Conservation (phyloP, 2,888 invertebrate species). For the Drosophila lacicola region DNA sequence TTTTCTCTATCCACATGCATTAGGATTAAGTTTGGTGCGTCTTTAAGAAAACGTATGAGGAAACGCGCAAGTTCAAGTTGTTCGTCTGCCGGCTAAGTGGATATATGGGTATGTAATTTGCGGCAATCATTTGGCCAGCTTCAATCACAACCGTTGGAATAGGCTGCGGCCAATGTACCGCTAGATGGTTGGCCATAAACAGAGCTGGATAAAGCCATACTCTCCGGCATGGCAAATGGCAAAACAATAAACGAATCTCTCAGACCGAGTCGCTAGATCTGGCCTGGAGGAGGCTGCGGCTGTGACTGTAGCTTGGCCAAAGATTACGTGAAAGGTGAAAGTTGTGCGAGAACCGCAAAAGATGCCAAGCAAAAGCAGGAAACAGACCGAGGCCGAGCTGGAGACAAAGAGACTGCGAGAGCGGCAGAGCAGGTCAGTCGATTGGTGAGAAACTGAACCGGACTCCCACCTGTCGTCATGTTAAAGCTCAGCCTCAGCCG, state of each 20-base stretch:
- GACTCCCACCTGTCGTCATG: conserved; percentile 52
- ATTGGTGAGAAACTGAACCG: conserved; percentile 56
- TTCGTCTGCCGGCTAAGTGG: conserved; percentile 6
- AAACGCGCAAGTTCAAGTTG: conserved; percentile 8
- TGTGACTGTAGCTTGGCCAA: conserved; percentile 44
- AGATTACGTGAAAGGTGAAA: conserved; percentile 85
- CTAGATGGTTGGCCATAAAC: conserved; percentile 71
- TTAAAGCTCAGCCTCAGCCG: conserved; percentile 9
- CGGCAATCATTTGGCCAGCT: conserved; percentile 44
- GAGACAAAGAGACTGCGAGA: background rate
- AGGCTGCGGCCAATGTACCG: conserved; percentile 70
- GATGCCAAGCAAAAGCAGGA: conserved; percentile 50
- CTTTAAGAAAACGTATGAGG: background rate
- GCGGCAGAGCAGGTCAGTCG: conserved; percentile 11
- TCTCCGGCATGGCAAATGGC: conserved; percentile 48
- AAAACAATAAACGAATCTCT: conserved; percentile 68
- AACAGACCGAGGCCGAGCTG: conserved; percentile 26
- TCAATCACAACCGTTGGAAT: conserved; percentile 48
- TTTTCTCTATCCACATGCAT: no score
- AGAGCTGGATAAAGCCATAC: conserved; percentile 41
- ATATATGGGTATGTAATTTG: conserved; percentile 41
- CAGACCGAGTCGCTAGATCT: conserved; percentile 16
- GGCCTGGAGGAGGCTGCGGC: conserved; percentile 26
- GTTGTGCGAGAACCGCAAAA: conserved; percentile 79
- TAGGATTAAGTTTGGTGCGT: no score